phyloP scores from a whole-genome alignment of 2,113 vertebrate genomes.

The Dasyprocta punctata region DNA sequence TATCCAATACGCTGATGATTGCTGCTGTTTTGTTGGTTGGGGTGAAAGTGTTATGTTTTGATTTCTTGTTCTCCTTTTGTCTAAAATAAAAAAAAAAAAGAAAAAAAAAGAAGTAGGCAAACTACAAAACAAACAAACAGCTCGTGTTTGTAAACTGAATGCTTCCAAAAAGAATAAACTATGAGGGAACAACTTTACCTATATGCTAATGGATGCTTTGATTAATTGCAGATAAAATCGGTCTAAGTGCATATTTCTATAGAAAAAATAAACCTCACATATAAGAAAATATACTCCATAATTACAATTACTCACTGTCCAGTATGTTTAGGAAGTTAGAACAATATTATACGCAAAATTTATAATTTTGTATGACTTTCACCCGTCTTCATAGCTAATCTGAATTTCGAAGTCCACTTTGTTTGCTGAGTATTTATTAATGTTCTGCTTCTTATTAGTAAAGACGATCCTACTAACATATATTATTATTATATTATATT shows the following conservation, averaged over 20 bases:
- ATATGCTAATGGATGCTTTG: not conserved
- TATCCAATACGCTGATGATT: too few species aligned
- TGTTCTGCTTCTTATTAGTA: not conserved
- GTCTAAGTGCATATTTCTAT: not conserved
- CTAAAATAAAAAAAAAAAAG: too few species aligned
- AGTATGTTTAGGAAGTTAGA: not conserved
- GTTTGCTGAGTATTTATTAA: conserved; percentile 27
- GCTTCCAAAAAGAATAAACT: not conserved
- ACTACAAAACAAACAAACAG: not conserved
- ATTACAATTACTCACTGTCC: not conserved
- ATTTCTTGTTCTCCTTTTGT: too few species aligned
- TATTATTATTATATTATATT: too few species aligned
- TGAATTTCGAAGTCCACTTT: conserved; percentile 30
- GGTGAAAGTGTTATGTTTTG: too few species aligned
- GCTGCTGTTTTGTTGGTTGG: too few species aligned
- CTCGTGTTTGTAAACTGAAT: not conserved
- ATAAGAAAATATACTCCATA: not conserved
- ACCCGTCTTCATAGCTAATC: not conserved
- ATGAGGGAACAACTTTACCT: not conserved
- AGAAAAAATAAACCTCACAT: not conserved
- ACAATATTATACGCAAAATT: not conserved
- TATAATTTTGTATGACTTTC: conserved; percentile 19
- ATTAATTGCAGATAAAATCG: not conserved
- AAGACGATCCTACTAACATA: conserved; percentile 1
- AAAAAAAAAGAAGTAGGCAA: not conserved